phyloP scores from a whole-genome alignment of 2,113 vertebrate genomes.

The Promerops cafer region DNA sequence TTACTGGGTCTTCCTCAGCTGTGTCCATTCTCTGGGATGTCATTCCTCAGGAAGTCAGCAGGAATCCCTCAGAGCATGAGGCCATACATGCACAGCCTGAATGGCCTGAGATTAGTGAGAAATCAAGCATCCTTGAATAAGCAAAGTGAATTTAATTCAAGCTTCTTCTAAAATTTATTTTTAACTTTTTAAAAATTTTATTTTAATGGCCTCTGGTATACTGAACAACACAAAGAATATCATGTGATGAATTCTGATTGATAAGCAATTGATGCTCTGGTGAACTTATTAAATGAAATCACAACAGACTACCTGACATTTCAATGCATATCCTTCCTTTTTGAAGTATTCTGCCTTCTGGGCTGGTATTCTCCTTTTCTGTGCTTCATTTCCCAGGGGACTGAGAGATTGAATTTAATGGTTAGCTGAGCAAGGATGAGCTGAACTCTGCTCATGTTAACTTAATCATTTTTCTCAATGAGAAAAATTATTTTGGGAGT shows the following conservation, averaged over 20 bases:
- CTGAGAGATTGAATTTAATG: conserved; percentile 36
- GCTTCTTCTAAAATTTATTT: not conserved
- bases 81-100: not conserved
- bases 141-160: not conserved
- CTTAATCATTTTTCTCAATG: not conserved
- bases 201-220: not conserved
- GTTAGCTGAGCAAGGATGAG: conserved; percentile 27
- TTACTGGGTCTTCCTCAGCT: not conserved
- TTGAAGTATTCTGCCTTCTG: not conserved
- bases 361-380: conserved; percentile 2
- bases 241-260: not conserved
- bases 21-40: not conserved
- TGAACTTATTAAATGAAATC: conserved; percentile 13
- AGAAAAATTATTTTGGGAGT: not conserved
- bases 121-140: not conserved
- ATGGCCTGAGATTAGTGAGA: not conserved
- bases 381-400: not conserved
- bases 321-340: not conserved
- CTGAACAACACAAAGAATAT: not conserved
- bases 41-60: not conserved
- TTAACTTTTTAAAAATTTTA: not conserved
- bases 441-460: not conserved
- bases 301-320: conserved; percentile 4
- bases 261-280: conserved; percentile 11
- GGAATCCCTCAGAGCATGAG: not conserved